phyloP scores from a whole-genome alignment of 2,113 vertebrate species.

The Mandrillus leucophaeus region DNA sequence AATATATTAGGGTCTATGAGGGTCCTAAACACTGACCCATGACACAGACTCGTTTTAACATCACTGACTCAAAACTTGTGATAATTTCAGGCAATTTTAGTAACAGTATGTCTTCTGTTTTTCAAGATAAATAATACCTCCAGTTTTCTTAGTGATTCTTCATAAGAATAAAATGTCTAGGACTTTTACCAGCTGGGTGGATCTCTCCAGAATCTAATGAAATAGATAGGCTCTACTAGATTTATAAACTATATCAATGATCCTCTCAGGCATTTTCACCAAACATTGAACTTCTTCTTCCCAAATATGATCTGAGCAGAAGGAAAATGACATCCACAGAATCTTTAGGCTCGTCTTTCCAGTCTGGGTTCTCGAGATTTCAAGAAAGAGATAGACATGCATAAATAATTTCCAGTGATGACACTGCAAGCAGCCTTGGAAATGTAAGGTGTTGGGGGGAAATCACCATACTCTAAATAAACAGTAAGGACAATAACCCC shows the following conservation, averaged over 20 bases:
- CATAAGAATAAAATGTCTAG: neutral
- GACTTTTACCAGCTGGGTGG: neutral
- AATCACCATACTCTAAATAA: neutral
- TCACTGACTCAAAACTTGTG: neutral
- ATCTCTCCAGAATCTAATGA: neutral
- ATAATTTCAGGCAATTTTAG: neutral
- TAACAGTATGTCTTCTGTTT: neutral
- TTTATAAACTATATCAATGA: neutral
- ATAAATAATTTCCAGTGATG: neutral
- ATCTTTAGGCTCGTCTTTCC: neutral
- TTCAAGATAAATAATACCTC: neutral
- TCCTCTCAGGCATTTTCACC: neutral
- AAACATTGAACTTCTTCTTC: neutral
- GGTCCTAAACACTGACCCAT: neutral
- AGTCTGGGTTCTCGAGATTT: neutral
- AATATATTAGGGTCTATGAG: too few species aligned
- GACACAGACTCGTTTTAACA: neutral
- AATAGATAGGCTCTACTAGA: neutral
- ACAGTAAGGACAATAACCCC: neutral
- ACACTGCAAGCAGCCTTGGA: neutral
- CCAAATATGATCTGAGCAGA: neutral
- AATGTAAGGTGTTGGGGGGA: neutral
- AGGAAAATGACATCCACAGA: neutral
- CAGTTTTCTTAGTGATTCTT: neutral
- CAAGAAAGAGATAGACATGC: neutral